Base-by-base conservation (phyloP, 2,797 vertebrate species). In the Salarias fasciatus region DNA sequence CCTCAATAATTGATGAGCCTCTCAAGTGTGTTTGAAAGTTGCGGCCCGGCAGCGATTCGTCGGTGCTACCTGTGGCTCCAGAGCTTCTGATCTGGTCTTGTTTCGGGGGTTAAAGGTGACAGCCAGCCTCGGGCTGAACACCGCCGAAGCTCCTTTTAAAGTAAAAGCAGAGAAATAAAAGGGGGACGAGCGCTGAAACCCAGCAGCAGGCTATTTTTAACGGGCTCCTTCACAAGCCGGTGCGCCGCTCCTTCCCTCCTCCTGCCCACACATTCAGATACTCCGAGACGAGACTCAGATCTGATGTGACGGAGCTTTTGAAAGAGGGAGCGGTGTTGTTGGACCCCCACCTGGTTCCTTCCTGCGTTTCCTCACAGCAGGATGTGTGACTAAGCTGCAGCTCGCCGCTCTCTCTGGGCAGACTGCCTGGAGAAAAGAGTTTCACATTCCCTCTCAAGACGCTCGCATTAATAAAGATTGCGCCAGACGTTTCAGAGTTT, bases 341-440 rank as follows among this genome's bases (percentile, higher is more conserved):
- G 63, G 66, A 72, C 55, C 60, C 50, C 80, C 79, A 77, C 69
- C 69, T 64, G 79, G 61, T 66, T 75, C 43, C 64, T 70, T 75
- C 49, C 63, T 36, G 51, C 60, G 70, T 73, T 36, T 69, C 8
- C 55, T 55, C 54, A 30, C 53, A 61, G 67, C 65, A 57, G 75
- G 72, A 73, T 60, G 64, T 63, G 57, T 66, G 78, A 77, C 62
- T 72, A 68, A 77, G 57, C 42, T 58, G 14, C 36, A 4, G 38
- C 63, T 51, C 49, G 66, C 36, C 7, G 42, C 37, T 72, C 41
- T 78, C 72, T 53, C 18, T 41, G 49, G 65, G 74, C 40, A 58
- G 43, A 24, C 57, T 8, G 66, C 70, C 74, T 74, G 67, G 47
- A 65, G 46, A 41, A 46, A 42, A 74, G 30, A 69, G 44, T 71